Percentiles rank a stretch among this genome's conserved stretches.
phyloP scores from a whole-genome alignment of 30 jellyfish, hydroid and myxozoan genomes.

The Aurelia sp. region DNA sequence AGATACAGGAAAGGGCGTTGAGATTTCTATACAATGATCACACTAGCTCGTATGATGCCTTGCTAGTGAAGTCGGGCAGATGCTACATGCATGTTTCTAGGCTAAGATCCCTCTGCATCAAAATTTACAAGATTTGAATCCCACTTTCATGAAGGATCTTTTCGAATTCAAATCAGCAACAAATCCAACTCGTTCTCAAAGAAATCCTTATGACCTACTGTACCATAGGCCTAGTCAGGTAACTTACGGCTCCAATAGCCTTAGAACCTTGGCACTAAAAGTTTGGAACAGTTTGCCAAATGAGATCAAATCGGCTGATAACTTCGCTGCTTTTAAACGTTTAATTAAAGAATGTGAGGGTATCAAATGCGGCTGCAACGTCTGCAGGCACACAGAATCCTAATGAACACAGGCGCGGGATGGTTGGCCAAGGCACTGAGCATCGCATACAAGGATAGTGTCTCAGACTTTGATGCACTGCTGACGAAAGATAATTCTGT shows the following conservation, averaged over 20 bases:
- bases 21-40: conserved; percentile 20
- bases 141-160: neutral
- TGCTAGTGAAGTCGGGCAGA: neutral
- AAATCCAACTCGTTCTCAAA: neutral
- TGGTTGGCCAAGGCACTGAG: no score
- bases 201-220: conserved; percentile 16
- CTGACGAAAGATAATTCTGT: no score
- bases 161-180: neutral
- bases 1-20: conserved; percentile 23
- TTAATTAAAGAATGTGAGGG: conserved; percentile 7
- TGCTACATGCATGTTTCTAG: conserved; percentile 5
- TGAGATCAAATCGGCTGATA: conserved; percentile 10
- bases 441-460: no score
- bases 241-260: conserved; percentile 6
- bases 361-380: neutral
- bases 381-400: conserved; percentile 16
- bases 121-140: neutral
- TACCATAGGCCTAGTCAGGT: conserved; percentile 15
- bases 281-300: neutral
- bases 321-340: neutral
- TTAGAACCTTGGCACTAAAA: neutral
- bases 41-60: neutral
- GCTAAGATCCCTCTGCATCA: neutral
- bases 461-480: no score
- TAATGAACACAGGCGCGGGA: neutral